Conservation (phyloP, 2,113 vertebrate species). For the Hippoglossus stenolepis region DNA sequence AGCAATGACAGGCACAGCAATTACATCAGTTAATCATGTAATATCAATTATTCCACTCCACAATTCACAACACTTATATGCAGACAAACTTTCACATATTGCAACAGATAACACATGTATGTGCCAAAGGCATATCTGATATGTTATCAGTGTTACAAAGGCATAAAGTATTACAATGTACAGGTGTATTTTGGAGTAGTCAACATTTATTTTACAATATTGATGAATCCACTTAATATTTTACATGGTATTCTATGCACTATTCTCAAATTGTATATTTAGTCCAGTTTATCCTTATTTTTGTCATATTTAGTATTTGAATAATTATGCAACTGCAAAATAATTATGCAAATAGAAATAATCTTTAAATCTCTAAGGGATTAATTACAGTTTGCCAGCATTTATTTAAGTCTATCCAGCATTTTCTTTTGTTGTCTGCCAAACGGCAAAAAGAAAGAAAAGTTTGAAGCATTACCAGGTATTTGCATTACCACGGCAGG, state of each 20-base stretch:
- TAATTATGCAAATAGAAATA: background rate
- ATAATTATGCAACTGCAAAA: background rate
- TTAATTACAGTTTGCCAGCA: background rate
- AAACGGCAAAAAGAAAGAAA: background rate
- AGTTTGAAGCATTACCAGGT: background rate
- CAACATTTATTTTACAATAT: background rate
- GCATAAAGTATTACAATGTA: background rate
- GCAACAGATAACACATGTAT: background rate
- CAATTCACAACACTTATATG: conserved; percentile 9
- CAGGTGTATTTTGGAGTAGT: background rate
- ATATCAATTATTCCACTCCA: conserved; percentile 65
- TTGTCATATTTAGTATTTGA: too few relatives aligned
- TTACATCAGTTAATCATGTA: conserved; percentile 63
- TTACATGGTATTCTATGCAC: too few relatives aligned
- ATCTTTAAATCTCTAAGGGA: background rate
- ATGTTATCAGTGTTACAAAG: background rate
- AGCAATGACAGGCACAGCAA: conserved; percentile 53
- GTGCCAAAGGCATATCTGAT: background rate
- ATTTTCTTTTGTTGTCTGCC: background rate
- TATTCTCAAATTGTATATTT: too few relatives aligned
- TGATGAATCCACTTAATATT: too few relatives aligned
- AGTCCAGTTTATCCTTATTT: too few relatives aligned
- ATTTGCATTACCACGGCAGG: conserved; percentile 16
- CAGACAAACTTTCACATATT: conserved; percentile 6
- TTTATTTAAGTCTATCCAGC: background rate